Base-by-base conservation (phyloP, 1,140 invertebrate genomes). In the Aphidius gifuensis region DNA sequence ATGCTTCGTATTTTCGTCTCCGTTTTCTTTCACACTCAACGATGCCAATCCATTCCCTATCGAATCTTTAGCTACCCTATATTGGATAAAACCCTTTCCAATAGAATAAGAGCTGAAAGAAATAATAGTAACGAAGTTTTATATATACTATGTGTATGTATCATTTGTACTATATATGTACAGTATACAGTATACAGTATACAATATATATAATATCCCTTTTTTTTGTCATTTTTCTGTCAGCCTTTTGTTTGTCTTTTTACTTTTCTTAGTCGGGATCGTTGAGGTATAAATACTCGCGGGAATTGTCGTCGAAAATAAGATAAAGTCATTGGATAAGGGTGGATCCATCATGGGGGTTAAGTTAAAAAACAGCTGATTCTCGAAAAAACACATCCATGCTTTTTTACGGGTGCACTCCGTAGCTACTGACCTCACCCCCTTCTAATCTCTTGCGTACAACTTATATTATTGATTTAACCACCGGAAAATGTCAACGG, bases 301-400 rank as follows among this genome's bases (percentile, higher is more conserved):
- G 68, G 59, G 69, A 69, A 77, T 78, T 70, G 74, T 73, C 70
- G 70, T 65, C 68, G 71, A 74, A 75, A 79, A 79, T 76, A 76
- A 79, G 77, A 80, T 80, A 78, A 77, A 77, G 76, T 77, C 74
- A 64, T 39, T 40, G 60, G 65, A 71, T 70, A 71, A 70, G 66
- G 65, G 68, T 58, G 55, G 48, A 53, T 49, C 11, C 38, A 44
- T 5, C 5, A 16, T n/a, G 43, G 39, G 44, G 64, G 21, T 38
- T 58, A 53, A 42, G 47, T 51, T 7, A 11, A 40, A 39, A 76
- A 77, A 77, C 75, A 72, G 73, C 73, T 74, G 80, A 79, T 78
- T 78, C 71, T 66, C 73, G 74, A 79, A 80, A 79, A 81, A 80
- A 81, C 78, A 80, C 77, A 79, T 79, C 77, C 76, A 71, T 69